Base-by-base conservation (phyloP, 1,140 invertebrate genomes). In the Geopemphigus sp. region DNA sequence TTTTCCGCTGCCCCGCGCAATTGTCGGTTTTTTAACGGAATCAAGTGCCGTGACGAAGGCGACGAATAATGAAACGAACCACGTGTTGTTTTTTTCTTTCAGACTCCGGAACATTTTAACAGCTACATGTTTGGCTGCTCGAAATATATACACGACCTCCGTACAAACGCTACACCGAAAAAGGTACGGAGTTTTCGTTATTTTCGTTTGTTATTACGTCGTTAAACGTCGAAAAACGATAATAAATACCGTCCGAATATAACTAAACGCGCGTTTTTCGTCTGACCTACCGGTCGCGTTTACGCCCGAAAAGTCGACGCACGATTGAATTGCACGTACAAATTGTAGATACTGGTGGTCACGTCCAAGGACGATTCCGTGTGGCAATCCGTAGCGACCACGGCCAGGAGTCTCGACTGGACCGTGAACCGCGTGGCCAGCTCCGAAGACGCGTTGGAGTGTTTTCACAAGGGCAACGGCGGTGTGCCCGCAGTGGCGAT, bases 291-390 rank as follows among this genome's bases (percentile, higher is more conserved):
- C n/a, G n/a, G n/a, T n/a, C n/a, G n/a, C n/a, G 32, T 39, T 39
- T 39, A 39, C 32, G n/a, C 32, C 32, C 32, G 32, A 39, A 39
- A 39, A 39, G 8, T 8, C 32, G 32, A 39, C 8, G n/a, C n/a
- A n/a, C 32, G 32, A 39, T 39, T 8, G 8, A 39, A 39, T 39
- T 8, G 32, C 8, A 3, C 32, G 32, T 39, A 8, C 8, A 8
- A 8, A 8, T 39, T 15, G 10, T 47, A 78, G 74, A 78, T 78
- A 78, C 39, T 78, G 39, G 22, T 78, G 26, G 57, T 78, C 12
- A 59, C 74, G 19, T 50, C 74, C 17, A 78, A 63, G 61, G 74
- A 78, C n/a, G 74, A 78, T 32, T 61, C 74, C 1, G 74, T 78
- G 0, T 78, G 74, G 32, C 74, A 78, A 50, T 61, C 39, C 17